These are phyloP conservation scores for Chelon labrosus DNA, from an alignment of 2,797 vertebrate genomes.

Conservation along the genomic window DNA sequence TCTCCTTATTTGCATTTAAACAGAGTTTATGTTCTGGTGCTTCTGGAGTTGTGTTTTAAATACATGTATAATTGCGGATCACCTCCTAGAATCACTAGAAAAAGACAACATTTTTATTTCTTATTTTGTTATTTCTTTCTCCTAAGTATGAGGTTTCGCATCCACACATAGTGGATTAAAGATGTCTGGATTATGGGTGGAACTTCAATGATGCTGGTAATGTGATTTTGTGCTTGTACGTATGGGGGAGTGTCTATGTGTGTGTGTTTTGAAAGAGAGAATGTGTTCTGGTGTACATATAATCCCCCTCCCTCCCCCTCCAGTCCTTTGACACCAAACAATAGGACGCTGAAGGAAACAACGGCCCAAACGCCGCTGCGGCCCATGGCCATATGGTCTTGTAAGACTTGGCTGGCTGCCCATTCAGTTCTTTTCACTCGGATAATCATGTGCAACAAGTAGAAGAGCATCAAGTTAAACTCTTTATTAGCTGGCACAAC, in stretches of 20 bases:
- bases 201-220: constrained; percentile 64
- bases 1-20: not conserved
- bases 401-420: constrained; percentile 66
- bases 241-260: constrained; percentile 45
- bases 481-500: constrained; percentile 50
- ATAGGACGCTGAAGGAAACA: constrained; percentile 77
- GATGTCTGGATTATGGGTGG: constrained; percentile 41
- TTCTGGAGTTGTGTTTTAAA: not conserved
- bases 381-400: constrained; percentile 76
- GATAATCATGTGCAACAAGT: constrained; percentile 63
- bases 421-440: constrained; percentile 55
- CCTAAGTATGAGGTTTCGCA: constrained; percentile 18
- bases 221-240: constrained; percentile 61
- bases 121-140: not conserved
- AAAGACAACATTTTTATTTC: not conserved
- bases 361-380: constrained; percentile 68
- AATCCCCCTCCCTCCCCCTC: constrained; percentile 58
- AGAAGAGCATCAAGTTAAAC: constrained; percentile 58
- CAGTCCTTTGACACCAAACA: constrained; percentile 77
- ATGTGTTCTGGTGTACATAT: constrained; percentile 74
- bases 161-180: constrained; percentile 33
- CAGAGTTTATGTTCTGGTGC: not conserved
- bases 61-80: not conserved
- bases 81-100: not conserved
- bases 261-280: constrained; percentile 73